Evolutionary conservation across 1,140 invertebrate genomes (phyloP), one percentile per base, ranked within the genome.

Genomic region (Pemphigus obesinymphae): DNA sequence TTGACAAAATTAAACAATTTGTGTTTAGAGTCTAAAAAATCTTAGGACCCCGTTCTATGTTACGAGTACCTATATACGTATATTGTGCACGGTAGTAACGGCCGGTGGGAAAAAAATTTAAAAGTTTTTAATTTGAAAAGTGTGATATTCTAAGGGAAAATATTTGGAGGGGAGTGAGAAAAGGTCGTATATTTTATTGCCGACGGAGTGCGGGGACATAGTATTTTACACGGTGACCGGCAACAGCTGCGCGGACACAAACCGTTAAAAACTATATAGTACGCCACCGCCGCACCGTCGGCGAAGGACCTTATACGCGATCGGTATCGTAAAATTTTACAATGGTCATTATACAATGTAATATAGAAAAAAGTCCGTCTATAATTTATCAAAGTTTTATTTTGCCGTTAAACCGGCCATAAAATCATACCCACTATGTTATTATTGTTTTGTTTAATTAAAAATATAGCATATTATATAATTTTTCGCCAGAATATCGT

Each of bases 271-370:
- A 45, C 68, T 72, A 48, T 72, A 40, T 40, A 40, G 37, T 40
- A 48, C 43, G 68, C 40, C 23, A n/a, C n/a, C 37, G 66, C 11
- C 11, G 66, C 23, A n/a, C n/a, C 37, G 66, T 15, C 11, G 66
- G 13, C 68, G 43, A 31, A 26, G 29, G 8, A 31, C 26, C 43
- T 73, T 50, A 31, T n/a, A n/a, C n/a, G n/a, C 26, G 43, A 48
- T 31, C 43, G 70, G 29, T 26, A n/a, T 73, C 70, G 70, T 73
- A 73, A 73, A 48, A 73, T 73, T 73, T 73, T 50, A 73, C 70
- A 50, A 73, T 20, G 40, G 31, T 73, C 26, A 48, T 73, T 50
- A n/a, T 73, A 73, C 26, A 48, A 50, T 50, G 43, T 50, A 29
- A 73, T 31, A 11, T 15, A 31, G 31, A 73, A 72, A 73, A 50